Conservation (phyloP, 1,140 invertebrate species). For the Pollicipes pollicipes region DNA sequence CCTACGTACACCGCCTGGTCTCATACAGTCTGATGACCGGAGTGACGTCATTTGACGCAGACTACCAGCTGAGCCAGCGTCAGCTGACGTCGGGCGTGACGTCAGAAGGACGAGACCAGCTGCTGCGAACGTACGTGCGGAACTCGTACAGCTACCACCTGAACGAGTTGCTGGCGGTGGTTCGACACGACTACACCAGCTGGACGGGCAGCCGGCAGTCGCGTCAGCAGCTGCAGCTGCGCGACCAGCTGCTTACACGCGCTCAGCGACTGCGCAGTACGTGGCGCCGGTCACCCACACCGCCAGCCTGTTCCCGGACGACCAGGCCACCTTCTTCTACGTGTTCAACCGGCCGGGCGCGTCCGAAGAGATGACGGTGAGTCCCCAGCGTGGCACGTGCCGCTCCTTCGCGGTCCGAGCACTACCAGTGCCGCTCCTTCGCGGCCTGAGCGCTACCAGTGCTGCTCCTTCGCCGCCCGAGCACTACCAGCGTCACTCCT, state of each 20-base stretch:
- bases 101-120: conserved; percentile 47
- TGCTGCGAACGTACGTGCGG: conserved; percentile 35
- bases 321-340: conserved; percentile 55
- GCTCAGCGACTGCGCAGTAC: conserved; percentile 68
- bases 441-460: too few relatives aligned
- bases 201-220: conserved; percentile 60
- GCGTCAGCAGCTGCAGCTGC: conserved; percentile 80
- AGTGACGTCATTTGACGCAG: conserved; percentile 40
- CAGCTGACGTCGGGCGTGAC: conserved; percentile 42
- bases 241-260: conserved; percentile 87
- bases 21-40: conserved; percentile 87
- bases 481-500: too few relatives aligned
- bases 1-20: conserved; percentile 21
- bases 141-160: conserved; percentile 34
- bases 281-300: conserved; percentile 82
- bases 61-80: conserved; percentile 60
- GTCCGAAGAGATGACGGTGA: too few relatives aligned
- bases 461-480: too few relatives aligned
- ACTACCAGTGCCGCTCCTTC: too few relatives aligned
- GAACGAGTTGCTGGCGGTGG: conserved; percentile 38
- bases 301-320: conserved; percentile 62
- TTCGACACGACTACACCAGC: conserved; percentile 91
- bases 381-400: too few relatives aligned
- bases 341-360: conserved; percentile 72
- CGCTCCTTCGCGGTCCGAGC: too few relatives aligned